Base-by-base conservation (phyloP, 1,140 invertebrate genomes). In the Coelopa frigida region DNA sequence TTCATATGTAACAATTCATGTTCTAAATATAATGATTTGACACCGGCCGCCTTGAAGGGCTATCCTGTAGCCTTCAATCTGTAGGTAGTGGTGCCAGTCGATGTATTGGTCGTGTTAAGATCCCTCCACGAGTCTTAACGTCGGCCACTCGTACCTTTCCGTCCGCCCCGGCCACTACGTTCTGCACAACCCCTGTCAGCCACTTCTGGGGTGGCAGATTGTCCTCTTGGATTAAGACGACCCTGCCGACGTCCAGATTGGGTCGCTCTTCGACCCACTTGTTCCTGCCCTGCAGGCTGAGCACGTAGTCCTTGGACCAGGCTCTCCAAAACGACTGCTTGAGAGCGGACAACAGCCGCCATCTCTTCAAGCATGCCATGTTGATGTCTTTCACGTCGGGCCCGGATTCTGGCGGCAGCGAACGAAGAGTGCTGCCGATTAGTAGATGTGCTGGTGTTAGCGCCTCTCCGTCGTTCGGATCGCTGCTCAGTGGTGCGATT, bases 211-310 rank as follows among this genome's bases (percentile, higher is more conserved):
- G 63, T 12, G 68, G 60, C 12, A 57, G 17, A 15, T 53, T 53
- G 7, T 66, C 58, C 26, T 58, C 48, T 35, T 63, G 60, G 3
- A 72, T 41, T 1, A 72, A 36, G 1, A 71, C 70, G 27, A 66
- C 4, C 2, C 48, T 31, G 10, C 55, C 68, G 14, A 49, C 23
- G 27, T 56, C 32, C 3, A 71, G 33, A 17, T 52, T 44, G 21
- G 20, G 8, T 11, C 53, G 8, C 8, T 31, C 8, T 4, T 18
- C 43, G 7, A 42, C 41, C 68, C 68, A 70, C 44, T 70, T 70
- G 1, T 27, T 31, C 6, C 61, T 42, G 10, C 51, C 33, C 39
- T 67, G 65, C 2, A 65, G 40, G 10, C 53, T 36, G 0, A 50
- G 27, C 4, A 63, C 24, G 40, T 61, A 67, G 12, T 65, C 61